A percentile compares a stretch with the other conserved stretches of the same genome.
These are phyloP conservation scores for Corythaeola cristata DNA, from an alignment of 2,113 vertebrate genomes.

Conservation along the genomic window DNA sequence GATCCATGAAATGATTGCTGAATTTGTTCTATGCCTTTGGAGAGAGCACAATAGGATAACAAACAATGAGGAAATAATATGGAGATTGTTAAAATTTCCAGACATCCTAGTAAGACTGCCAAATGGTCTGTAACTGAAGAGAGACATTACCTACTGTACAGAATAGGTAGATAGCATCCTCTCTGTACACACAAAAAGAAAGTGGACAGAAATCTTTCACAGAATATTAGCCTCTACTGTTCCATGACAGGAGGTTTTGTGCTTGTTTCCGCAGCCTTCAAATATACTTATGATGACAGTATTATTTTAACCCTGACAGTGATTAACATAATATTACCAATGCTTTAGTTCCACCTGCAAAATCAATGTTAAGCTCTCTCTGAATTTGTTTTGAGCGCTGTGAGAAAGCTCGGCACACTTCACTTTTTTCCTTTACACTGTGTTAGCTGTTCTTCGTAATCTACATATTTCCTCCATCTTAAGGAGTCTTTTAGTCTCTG, in stretches of 20 bases:
- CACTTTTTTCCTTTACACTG: neutral
- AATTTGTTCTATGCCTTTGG: neutral
- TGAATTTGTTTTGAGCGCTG: neutral
- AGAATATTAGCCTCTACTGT: neutral
- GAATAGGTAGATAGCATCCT: neutral
- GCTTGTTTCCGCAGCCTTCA: neutral
- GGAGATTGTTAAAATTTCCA: neutral
- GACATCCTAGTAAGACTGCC: neutral
- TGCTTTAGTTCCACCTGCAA: neutral
- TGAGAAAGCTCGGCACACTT: neutral
- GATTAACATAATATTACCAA: neutral
- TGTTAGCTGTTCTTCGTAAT: neutral
- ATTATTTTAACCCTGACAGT: neutral
- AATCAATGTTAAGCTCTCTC: neutral
- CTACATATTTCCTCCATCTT: neutral
- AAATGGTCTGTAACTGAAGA: neutral
- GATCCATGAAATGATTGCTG: neutral
- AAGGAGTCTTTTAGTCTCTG: accelerated
- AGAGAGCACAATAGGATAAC: neutral
- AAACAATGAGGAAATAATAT: neutral
- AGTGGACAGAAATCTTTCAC: neutral
- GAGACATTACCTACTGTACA: neutral
- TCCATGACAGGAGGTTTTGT: accelerated
- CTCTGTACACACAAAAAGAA: neutral
- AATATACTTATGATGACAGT: neutral